These are phyloP conservation scores for Elegia similella DNA, from an alignment of 2,888 invertebrate species.

Conservation along the genomic window DNA sequence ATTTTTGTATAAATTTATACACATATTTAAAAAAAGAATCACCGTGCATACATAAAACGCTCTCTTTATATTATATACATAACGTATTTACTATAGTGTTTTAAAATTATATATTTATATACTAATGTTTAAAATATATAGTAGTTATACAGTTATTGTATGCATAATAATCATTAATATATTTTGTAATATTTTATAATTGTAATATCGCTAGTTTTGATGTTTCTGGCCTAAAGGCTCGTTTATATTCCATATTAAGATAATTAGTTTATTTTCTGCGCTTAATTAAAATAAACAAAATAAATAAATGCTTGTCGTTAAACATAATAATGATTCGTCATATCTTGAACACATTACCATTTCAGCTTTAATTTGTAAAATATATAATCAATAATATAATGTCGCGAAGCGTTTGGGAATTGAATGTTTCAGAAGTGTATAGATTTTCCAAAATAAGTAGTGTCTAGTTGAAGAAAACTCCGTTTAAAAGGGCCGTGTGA, in stretches of 20 bases:
- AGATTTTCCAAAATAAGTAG: too few species aligned
- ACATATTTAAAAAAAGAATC: too few species aligned
- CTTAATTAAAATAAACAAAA: too few species aligned
- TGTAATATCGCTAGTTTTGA: background rate
- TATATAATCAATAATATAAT: conserved; percentile 15
- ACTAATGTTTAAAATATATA: too few species aligned
- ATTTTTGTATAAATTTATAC: too few species aligned
- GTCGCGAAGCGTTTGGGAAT: too few species aligned
- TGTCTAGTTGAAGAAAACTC: too few species aligned
- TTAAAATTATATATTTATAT: background rate
- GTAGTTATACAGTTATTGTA: background rate
- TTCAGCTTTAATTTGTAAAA: conserved; percentile 52
- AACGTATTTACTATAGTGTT: conserved; percentile 9
- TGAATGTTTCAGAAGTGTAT: too few species aligned
- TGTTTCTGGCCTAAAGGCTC: background rate
- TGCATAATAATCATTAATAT: background rate
- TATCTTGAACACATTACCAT: conserved; percentile 50
- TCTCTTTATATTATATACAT: conserved; percentile 2
- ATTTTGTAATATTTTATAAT: background rate
- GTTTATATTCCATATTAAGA: background rate
- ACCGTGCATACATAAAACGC: background rate
- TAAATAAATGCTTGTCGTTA: too few species aligned
- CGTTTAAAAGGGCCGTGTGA: too few species aligned
- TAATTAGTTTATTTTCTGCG: too few species aligned
- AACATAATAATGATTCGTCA: background rate